Evolutionary conservation across 2,888 invertebrate species (phyloP), one percentile per base, ranked within the genome.

Genomic region (Megastigmus dorsalis): DNA sequence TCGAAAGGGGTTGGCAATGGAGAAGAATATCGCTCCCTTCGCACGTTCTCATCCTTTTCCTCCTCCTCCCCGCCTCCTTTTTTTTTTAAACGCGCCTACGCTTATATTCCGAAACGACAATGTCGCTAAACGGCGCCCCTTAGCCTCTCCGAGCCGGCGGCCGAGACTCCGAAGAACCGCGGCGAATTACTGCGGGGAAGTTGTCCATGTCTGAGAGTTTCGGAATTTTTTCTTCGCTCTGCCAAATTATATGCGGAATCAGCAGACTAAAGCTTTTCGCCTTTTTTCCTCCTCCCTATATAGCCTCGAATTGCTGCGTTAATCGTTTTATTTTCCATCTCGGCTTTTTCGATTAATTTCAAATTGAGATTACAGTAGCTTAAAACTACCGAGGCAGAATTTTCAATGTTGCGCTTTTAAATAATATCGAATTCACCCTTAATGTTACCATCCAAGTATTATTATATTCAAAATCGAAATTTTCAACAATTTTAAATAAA

Each of bases 61-160:
- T 9, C 36, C 30, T 5, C 41, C 9, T 28, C 15, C 33, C 41
- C 9, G 18, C 15, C 33, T 23, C 28, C 43, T 33, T 55, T 38
- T 50, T 57, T 50, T 68, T 26, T 63, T 57, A 38, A 57, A 48
- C 36, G 26, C n/a, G 20, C 45, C n/a, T 18, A 15, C 10, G 33
- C 38, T 18, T 1, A 15, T n/a, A n/a, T 60, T 10, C 26, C 23
- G 13, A 4, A 38, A 52, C 30, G 62, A 71, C 67, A 71, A 75
- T 75, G 54, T 38, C 67, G 67, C 62, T 75, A 71, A 75, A 75
- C 62, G 67, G 63, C 59, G 36, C 55, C 48, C n/a, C 15, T 26
- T n/a, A 18, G 18, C 15, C 52, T 23, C n/a, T n/a, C n/a, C n/a
- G n/a, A n/a, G n/a, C n/a, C 41, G 13, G 1, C 26, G n/a, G n/a